These are phyloP conservation scores for Dromas ardeola DNA, from an alignment of 2,113 vertebrate genomes.

Conservation along the genomic window DNA sequence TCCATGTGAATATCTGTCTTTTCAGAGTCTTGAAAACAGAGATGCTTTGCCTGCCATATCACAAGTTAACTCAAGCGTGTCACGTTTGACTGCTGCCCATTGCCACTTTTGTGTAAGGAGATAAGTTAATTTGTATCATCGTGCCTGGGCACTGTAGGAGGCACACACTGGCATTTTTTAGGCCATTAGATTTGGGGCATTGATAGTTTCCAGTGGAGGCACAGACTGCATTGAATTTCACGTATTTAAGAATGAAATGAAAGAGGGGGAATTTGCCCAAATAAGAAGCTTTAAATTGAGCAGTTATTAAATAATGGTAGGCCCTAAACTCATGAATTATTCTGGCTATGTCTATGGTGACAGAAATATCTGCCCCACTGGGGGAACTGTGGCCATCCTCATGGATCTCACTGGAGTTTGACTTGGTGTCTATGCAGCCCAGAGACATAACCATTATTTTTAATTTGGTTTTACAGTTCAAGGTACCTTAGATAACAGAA, in stretches of 20 bases:
- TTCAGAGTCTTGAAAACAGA: background rate
- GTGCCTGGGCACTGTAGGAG: background rate
- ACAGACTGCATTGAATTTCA: background rate
- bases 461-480: background rate
- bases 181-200: background rate
- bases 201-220: background rate
- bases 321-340: background rate
- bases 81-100: background rate
- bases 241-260: background rate
- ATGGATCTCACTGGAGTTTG: background rate
- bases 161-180: background rate
- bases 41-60: background rate
- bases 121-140: background rate
- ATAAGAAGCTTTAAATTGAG: background rate
- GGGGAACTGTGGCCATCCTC: background rate
- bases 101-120: background rate
- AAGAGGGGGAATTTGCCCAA: background rate
- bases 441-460: background rate
- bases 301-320: background rate
- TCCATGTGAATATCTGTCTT: background rate
- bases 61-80: fast-evolving
- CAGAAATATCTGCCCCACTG: background rate
- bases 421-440: background rate
- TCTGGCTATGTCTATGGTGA: background rate
- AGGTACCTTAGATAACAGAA: background rate